Evolutionary conservation across 2,113 vertebrate genomes (phyloP).

Genomic region (Piaya cayana): DNA sequence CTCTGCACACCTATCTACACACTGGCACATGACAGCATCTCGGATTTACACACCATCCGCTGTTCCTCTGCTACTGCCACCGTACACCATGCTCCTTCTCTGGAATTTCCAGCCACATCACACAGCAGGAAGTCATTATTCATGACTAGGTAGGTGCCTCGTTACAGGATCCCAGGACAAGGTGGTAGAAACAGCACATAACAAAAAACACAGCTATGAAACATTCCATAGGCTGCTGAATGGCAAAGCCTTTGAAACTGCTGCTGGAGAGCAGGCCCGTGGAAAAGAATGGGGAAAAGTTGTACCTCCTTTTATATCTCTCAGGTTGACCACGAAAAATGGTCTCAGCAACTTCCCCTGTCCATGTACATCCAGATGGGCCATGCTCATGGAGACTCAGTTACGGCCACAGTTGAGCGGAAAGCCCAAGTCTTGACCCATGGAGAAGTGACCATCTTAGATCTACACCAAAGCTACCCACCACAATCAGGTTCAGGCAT

Average conservation of each 20-base stretch:
- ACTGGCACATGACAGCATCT: rapidly evolving
- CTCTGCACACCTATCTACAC: rapidly evolving
- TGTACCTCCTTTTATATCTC: rapidly evolving
- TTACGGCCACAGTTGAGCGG: rapidly evolving
- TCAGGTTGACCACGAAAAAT: rapidly evolving
- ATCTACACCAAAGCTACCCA: rapidly evolving
- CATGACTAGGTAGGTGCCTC: rapidly evolving
- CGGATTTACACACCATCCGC: rapidly evolving
- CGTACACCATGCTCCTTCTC: rapidly evolving
- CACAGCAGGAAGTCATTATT: rapidly evolving
- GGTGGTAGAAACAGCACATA: rapidly evolving
- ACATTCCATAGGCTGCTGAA: neutral
- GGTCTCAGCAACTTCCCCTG: neutral
- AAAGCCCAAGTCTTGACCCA: neutral
- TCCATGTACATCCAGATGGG: rapidly evolving
- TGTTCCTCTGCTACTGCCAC: rapidly evolving
- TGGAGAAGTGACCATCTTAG: too few relatives aligned
- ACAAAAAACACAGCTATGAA: rapidly evolving
- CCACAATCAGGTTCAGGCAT: neutral
- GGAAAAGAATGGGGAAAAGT: rapidly evolving
- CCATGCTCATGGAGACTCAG: rapidly evolving
- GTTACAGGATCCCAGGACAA: rapidly evolving
- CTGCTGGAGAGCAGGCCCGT: neutral
- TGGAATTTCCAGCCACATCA: rapidly evolving
- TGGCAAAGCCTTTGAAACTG: rapidly evolving